Base-by-base conservation (phyloP, 2,888 invertebrate genomes). In the Agrenia bidenticulata region DNA sequence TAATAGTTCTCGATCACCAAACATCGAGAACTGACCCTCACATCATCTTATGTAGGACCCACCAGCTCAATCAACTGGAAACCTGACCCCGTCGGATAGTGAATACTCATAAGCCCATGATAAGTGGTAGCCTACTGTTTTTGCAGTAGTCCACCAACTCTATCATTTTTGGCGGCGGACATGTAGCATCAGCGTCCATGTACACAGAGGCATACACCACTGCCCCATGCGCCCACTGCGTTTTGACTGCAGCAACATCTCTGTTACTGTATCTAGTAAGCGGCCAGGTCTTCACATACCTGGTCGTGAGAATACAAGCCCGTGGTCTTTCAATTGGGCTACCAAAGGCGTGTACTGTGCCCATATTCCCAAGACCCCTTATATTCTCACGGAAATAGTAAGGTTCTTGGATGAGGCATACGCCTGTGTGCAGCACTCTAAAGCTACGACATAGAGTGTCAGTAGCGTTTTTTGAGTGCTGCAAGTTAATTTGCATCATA, bases 391-490 rank as follows among this genome's bases (percentile, higher is more conserved):
- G 9, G 23, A 9, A 19, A n/a, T 9, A 9, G 11, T 23, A 24
- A n/a, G 53, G 53, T 23, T 53, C 53, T 24, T 53, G 53, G 24
- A 53, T 53, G 17, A 24, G 21, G 53, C 53, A 53, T 13, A 53
- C 17, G 23, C 53, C 23, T 17, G 49, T 49, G 4, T 9, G 13
- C 39, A 39, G 15, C 15, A 11, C 15, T 11, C 39, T 39, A 9
- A 23, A 24, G 17, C 26, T 53, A 9, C 23, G 24, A 9, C 13
- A 17, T 23, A 53, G 21, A 9, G 53, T 21, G 9, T 9, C 13
- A 17, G 53, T 17, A 13, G 17, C 53, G 7, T 13, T 21, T 53
- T 24, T 53, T 9, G 53, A 53, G n/a, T 53, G 53, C 24, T 53
- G 53, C 53, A 53, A 23, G 24, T 53, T 53, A 24, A 53, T 53